phyloP scores from a whole-genome alignment of 2,113 vertebrate species.

The Aegypius monachus region DNA sequence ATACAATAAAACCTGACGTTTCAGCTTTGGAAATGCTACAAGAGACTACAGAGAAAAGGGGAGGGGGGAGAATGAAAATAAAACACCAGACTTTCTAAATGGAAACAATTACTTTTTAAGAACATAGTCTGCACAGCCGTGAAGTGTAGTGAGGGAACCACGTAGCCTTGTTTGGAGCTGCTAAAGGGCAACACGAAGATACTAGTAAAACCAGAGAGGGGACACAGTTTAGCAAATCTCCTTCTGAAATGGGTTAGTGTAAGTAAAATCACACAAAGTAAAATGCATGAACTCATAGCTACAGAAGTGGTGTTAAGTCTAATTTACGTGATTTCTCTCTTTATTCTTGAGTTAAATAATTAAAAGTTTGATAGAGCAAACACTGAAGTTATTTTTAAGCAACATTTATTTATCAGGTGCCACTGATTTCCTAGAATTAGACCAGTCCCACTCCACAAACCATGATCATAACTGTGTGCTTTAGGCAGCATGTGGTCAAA shows the following conservation, averaged over 20 bases:
- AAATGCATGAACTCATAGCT: not conserved
- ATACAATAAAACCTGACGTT: constrained; percentile 95
- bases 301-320: not conserved
- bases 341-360: not conserved
- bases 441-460: not conserved
- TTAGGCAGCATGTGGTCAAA: not conserved
- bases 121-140: not conserved
- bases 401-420: not conserved
- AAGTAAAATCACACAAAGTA: not conserved
- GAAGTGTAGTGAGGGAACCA: not conserved
- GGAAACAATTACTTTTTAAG: not conserved
- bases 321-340: not conserved
- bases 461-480: not conserved
- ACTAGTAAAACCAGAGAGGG: not conserved
- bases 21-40: constrained; percentile 98
- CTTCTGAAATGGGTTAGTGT: not conserved
- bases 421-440: not conserved
- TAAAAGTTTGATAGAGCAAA: not conserved
- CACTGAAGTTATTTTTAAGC: not conserved
- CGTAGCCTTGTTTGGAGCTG: not conserved
- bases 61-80: constrained; percentile 45
- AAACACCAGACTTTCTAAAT: constrained; percentile 30
- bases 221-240: not conserved
- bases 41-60: constrained; percentile 82
- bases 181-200: not conserved